A percentile compares a stretch with the other conserved stretches of the same genome.
phyloP scores from a whole-genome alignment of 2,113 vertebrate genomes.

The Elachura formosa region DNA sequence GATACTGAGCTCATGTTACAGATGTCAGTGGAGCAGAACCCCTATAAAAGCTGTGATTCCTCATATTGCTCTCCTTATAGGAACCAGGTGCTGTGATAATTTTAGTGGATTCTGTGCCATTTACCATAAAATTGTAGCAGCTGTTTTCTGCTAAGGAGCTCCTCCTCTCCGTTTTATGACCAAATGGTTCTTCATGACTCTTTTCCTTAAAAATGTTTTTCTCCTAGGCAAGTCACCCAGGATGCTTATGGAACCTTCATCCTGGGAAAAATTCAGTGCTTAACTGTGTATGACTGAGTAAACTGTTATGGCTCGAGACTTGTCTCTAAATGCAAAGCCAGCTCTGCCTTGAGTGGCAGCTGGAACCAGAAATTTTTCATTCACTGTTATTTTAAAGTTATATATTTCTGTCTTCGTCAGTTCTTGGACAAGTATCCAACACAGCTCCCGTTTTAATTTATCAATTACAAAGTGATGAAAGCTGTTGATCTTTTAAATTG shows the following conservation, averaged over 20 bases:
- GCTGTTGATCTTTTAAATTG: not conserved
- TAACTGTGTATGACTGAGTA: not conserved
- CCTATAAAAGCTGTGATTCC: not conserved
- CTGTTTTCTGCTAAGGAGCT: not conserved
- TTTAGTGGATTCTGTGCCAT: not conserved
- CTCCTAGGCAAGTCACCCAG: not conserved
- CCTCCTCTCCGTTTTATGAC: not conserved
- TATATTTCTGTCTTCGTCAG: not conserved
- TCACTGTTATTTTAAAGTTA: not conserved
- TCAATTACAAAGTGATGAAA: not conserved
- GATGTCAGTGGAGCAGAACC: accelerated
- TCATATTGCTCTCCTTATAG: not conserved
- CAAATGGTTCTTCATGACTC: not conserved
- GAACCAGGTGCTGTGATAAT: not conserved
- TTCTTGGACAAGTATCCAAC: not conserved
- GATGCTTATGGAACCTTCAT: accelerated
- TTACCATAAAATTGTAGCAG: not conserved
- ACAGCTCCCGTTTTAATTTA: not conserved
- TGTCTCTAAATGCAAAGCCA: not conserved
- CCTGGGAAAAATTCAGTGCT: not conserved
- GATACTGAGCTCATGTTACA: not conserved
- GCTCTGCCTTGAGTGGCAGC: not conserved
- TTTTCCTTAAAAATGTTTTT: not conserved
- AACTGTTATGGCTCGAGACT: accelerated
- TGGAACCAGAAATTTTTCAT: not conserved